Percentiles rank a stretch among this genome's conserved stretches.
phyloP scores from a whole-genome alignment of 1,140 invertebrate species.

The Leptonema lineaticorne region DNA sequence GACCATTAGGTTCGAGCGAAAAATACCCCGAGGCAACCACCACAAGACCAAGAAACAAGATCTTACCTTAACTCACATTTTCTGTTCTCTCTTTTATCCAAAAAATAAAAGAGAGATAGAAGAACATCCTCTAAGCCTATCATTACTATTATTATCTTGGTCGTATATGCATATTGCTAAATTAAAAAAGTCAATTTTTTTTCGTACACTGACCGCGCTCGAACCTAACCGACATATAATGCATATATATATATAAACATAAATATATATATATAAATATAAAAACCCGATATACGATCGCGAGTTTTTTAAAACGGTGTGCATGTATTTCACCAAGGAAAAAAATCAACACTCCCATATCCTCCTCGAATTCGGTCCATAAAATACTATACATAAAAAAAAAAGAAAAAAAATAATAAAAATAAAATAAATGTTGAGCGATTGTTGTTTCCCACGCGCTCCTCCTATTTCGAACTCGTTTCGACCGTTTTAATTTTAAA shows the following conservation, averaged over 20 bases:
- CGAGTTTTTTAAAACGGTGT: no score
- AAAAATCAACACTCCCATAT: not conserved
- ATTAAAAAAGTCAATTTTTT: constrained; percentile 9
- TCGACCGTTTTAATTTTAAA: not conserved
- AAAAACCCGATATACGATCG: no score
- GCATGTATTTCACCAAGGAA: not conserved
- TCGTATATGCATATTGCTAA: constrained; percentile 19
- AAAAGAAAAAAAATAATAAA: not conserved
- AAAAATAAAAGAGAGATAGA: no score
- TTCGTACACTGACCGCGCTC: not conserved
- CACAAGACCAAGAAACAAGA: constrained; percentile 6
- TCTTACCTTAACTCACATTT: not conserved
- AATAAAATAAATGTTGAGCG: not conserved
- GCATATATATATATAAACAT: not conserved
- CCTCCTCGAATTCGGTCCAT: not conserved
- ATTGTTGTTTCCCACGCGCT: constrained; percentile 2
- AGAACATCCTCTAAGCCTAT: constrained; percentile 18
- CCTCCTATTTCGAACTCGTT: not conserved
- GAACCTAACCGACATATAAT: not conserved
- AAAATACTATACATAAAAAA: no score
- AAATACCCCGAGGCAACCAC: no score
- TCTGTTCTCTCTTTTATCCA: not conserved
- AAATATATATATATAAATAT: no score
- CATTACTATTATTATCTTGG: constrained; percentile 15
- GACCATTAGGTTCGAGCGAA: constrained; percentile 10